Percentiles rank a stretch among this genome's conserved stretches.
phyloP scores from a whole-genome alignment of 2,113 vertebrate species.

The Leiothrix lutea region DNA sequence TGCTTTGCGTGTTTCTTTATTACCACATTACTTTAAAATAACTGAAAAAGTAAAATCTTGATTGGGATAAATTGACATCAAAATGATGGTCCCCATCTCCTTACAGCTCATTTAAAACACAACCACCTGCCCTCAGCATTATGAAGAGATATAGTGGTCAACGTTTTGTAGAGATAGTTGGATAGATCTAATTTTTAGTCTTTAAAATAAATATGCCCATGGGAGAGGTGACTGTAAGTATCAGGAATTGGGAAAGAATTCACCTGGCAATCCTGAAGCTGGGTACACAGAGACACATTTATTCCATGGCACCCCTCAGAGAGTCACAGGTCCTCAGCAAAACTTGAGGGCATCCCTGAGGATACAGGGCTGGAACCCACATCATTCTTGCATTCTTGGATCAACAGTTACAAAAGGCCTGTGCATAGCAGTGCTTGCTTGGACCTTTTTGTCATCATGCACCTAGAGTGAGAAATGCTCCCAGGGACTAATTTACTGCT shows the following conservation, averaged over 20 bases:
- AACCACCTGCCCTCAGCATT: neutral
- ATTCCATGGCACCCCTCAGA: rapidly evolving
- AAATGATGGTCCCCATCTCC: neutral
- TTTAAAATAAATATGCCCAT: neutral
- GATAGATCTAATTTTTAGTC: neutral
- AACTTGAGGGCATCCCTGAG: neutral
- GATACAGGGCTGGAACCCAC: neutral
- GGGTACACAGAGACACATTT: neutral
- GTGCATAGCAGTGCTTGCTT: neutral
- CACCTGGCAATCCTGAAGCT: neutral
- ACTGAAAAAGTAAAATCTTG: neutral
- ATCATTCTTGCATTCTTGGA: too few relatives aligned
- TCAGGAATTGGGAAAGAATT: neutral
- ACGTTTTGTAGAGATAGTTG: neutral
- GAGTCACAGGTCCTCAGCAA: rapidly evolving
- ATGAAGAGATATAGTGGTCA: neutral
- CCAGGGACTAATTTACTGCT: neutral
- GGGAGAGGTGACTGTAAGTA: neutral
- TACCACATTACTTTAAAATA: neutral
- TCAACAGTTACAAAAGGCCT: neutral
- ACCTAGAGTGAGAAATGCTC: neutral
- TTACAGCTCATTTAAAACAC: neutral
- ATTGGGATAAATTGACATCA: neutral
- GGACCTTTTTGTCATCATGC: neutral
- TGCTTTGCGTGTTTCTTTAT: neutral